phyloP scores from a whole-genome alignment of 2,888 invertebrate genomes.

The Hypena proboscidalis region DNA sequence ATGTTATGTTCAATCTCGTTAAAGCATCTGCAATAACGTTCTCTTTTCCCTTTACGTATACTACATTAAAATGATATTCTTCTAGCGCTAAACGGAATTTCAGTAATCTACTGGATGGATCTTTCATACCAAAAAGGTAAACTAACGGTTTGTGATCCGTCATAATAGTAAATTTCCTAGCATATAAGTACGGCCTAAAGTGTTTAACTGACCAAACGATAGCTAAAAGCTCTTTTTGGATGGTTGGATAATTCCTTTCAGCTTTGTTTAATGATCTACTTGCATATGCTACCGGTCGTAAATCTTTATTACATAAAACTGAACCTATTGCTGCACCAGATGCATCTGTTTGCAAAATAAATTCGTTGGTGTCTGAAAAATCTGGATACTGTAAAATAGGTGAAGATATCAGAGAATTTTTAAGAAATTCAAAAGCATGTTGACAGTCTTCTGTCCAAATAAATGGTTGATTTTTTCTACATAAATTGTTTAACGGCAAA shows the following conservation, averaged over 20 bases:
- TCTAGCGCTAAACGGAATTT: conserved; percentile 2
- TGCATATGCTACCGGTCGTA: conserved; percentile 11
- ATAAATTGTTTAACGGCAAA: no score
- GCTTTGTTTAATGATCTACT: conserved; percentile 17
- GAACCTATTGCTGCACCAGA: conserved; percentile 9
- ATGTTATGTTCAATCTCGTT: background rate
- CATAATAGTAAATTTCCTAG: conserved; percentile 13
- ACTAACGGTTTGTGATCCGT: conserved; percentile 8
- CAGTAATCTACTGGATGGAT: conserved; percentile 7
- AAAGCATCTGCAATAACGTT: conserved; percentile 4
- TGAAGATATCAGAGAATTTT: no score
- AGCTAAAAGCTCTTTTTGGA: no score
- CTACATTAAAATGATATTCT: conserved; percentile 1
- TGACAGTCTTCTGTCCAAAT: no score
- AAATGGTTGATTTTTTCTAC: no score
- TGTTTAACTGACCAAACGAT: no score
- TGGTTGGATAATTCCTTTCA: conserved; percentile 10
- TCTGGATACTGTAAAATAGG: no score
- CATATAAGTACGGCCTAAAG: no score
- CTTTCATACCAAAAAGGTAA: background rate
- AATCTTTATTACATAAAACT: conserved; percentile 10
- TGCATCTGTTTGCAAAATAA: no score
- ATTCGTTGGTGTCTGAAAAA: no score
- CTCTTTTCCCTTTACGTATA: conserved; percentile 2
- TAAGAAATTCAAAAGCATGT: conserved; percentile 9